These are phyloP conservation scores for Notodonta dromedarius DNA, from an alignment of 2,888 invertebrate genomes.

Conservation along the genomic window DNA sequence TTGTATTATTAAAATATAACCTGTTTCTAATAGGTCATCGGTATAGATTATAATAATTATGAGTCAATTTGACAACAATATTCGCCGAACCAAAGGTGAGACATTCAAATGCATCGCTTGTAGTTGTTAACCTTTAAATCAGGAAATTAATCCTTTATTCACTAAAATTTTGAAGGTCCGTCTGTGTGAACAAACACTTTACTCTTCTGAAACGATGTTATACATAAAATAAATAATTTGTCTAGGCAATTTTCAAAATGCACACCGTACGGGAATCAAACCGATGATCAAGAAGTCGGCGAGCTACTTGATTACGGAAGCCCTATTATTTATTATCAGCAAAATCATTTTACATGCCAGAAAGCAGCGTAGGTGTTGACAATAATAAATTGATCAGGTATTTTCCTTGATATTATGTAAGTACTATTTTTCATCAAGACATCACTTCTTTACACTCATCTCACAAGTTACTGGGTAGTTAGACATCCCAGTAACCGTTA, in stretches of 20 bases:
- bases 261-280: too few species aligned
- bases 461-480: background rate
- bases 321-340: too few species aligned
- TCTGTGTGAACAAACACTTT: background rate
- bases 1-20: background rate
- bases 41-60: slow-evolving; percentile 5
- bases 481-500: slow-evolving; percentile 25
- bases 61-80: slow-evolving; percentile 7
- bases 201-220: too few species aligned
- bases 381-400: too few species aligned
- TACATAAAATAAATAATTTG: too few species aligned
- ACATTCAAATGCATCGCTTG: background rate
- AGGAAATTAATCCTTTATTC: slow-evolving; percentile 16
- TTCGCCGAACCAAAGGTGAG: slow-evolving; percentile 21
- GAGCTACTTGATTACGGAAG: too few species aligned
- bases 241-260: too few species aligned
- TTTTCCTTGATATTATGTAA: too few species aligned
- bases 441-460: background rate
- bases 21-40: slow-evolving; percentile 3
- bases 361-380: too few species aligned
- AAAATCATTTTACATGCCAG: too few species aligned
- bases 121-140: slow-evolving; percentile 21
- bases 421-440: background rate
- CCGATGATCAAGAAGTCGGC: too few species aligned
- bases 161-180: background rate